Evolutionary conservation across 2,888 invertebrate genomes (phyloP), one percentile per base, ranked within the genome.

Genomic region (Drosophila rellima): DNA sequence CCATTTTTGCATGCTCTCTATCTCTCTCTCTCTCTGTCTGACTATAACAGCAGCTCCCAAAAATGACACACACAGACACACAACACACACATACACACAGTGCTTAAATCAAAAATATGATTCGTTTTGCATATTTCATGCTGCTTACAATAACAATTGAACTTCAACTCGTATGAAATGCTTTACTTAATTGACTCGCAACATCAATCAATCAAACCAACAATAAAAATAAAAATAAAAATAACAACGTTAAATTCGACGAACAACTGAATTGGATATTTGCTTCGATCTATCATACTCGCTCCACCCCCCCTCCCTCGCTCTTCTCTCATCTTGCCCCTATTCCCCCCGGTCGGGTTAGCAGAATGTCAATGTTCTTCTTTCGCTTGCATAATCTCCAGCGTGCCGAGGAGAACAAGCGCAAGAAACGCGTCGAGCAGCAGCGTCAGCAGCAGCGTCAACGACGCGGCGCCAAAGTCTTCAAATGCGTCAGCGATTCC

Each of bases 321-420:
- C 20, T 3, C 3, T 39, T 39, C 7, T 15, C n/a, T 7, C 45
- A 57, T 39, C 39, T n/a, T n/a, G n/a, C 47, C 39, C 39, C 6
- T 13, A n/a, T 17, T 0, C 37, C 29, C 11, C 8, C 10, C 15
- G 18, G 3, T 10, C 13, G 50, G 45, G 18, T 57, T 39, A 37
- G 76, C 94, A 96, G 95, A 94, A 97, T 97, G 97, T 97, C 97
- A 94, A 95, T 97, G 95, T 97, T 97, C 95, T 97, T 97, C 96
- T 97, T 97, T 94, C 97, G 97, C 89, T 95, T 97, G 93, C 97
- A 97, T 95, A 97, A 97, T 94, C 95, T 96, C 92, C 97, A 96
- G 93, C 95, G 97, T 77, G 96, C 96, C 92, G 96, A 96, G 93
- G 96, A 96, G 93, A 94, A 94, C 90, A 95, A 95, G 92, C 94